Percentiles rank a stretch among this genome's conserved stretches.
Conservation (phyloP, 1,140 invertebrate genomes). For the Drosophila tristis region DNA sequence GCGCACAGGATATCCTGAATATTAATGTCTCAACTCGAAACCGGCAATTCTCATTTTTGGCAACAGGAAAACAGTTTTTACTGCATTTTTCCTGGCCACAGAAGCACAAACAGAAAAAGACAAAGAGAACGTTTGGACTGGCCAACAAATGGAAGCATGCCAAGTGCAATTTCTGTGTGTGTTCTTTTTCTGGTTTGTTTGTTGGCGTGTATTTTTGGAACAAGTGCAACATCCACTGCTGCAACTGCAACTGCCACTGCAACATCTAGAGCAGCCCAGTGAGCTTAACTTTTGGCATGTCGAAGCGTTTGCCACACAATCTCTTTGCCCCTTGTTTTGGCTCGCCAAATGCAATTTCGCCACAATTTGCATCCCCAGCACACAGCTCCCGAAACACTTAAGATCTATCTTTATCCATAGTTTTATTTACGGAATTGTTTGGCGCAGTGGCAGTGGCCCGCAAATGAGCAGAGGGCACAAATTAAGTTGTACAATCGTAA, state of each 20-base stretch:
- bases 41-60: constrained; percentile 47
- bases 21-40: constrained; percentile 62
- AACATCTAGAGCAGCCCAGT: constrained; percentile 20
- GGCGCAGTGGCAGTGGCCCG: constrained; percentile 49
- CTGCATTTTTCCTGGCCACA: constrained; percentile 33
- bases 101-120: constrained; percentile 25
- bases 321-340: constrained; percentile 5
- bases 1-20: constrained; percentile 53
- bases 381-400: constrained; percentile 7
- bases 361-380: constrained; percentile 35
- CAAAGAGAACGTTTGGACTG: constrained; percentile 11
- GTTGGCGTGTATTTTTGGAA: constrained; percentile 51
- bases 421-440: constrained; percentile 25
- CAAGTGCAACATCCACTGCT: constrained; percentile 50
- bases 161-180: constrained; percentile 48
- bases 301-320: constrained; percentile 24
- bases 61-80: constrained; percentile 46
- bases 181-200: constrained; percentile 14
- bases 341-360: constrained; percentile 26
- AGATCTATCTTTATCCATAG: constrained; percentile 6
- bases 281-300: constrained; percentile 41
- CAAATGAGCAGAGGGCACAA: constrained; percentile 49
- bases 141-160: constrained; percentile 61
- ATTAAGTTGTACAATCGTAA: constrained; percentile 56
- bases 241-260: constrained; percentile 11